phyloP scores from a whole-genome alignment of 1,140 invertebrate genomes.

The Drosophila prosaltans region DNA sequence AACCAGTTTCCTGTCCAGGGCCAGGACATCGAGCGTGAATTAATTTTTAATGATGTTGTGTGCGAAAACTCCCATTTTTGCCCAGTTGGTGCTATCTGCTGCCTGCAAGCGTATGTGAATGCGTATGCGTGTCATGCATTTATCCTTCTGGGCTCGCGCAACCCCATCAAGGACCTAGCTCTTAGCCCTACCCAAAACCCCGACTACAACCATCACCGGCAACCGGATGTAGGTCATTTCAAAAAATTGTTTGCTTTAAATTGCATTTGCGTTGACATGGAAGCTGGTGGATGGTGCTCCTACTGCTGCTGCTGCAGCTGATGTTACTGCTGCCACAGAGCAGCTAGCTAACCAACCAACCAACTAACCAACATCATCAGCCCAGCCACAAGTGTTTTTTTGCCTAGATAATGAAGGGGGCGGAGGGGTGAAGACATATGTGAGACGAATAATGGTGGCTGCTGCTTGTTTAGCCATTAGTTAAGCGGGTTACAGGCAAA shows the following conservation, averaged over 20 bases:
- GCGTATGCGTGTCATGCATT: constrained; percentile 34
- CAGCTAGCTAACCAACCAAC: constrained; percentile 42
- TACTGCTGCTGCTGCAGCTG: background rate
- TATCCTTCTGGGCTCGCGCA: constrained; percentile 6
- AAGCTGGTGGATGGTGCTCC: constrained; percentile 27
- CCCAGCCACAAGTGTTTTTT: constrained; percentile 67
- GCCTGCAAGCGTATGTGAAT: constrained; percentile 42
- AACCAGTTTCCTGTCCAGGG: constrained; percentile 38
- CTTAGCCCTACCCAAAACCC: background rate
- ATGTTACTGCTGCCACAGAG: constrained; percentile 41
- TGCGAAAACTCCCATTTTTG: constrained; percentile 64
- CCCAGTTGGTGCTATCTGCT: constrained; percentile 30
- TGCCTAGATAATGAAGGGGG: background rate
- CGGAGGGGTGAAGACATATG: constrained; percentile 32
- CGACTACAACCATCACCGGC: constrained; percentile 8
- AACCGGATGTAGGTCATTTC: constrained; percentile 77
- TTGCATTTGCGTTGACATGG: constrained; percentile 68
- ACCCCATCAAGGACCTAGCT: constrained; percentile 2
- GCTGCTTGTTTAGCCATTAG: constrained; percentile 74
- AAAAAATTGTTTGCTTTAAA: constrained; percentile 81
- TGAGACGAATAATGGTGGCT: constrained; percentile 31
- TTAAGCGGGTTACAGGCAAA: constrained; percentile 39
- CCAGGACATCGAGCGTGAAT: constrained; percentile 78
- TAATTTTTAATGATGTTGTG: constrained; percentile 82
- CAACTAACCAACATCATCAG: constrained; percentile 44